Percentiles rank a stretch among this genome's conserved stretches.
Evolutionary conservation across 2,888 invertebrate species (phyloP).

Genomic region (Lottia scabra): DNA sequence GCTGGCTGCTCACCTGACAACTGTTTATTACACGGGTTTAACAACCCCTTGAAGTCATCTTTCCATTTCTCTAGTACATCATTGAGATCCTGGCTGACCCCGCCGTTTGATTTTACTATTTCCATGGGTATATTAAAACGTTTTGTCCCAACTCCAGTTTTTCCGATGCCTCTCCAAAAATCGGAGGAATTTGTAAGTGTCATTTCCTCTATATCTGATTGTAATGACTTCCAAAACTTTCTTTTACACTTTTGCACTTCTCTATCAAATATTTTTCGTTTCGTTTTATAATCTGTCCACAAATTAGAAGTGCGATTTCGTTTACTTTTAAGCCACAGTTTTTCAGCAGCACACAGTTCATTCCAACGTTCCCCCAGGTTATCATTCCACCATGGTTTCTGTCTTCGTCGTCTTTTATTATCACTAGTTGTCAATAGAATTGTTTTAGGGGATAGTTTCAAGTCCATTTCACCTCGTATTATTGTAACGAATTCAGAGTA

Average conservation of each 20-base stretch:
- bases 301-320: neutral
- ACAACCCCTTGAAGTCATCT: neutral
- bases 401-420: neutral
- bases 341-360: too few species aligned
- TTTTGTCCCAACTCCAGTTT: neutral
- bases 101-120: neutral
- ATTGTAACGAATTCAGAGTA: too few species aligned
- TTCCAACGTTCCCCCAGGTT: neutral
- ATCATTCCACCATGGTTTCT: neutral
- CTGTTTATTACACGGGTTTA: too few species aligned
- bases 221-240: neutral
- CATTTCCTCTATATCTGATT: too few species aligned
- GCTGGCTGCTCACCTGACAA: too few species aligned
- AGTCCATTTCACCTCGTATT: too few species aligned
- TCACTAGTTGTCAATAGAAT: too few species aligned
- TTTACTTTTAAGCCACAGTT: neutral
- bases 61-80: neutral
- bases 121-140: neutral
- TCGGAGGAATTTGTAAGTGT: neutral
- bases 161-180: neutral
- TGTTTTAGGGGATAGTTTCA: too few species aligned
- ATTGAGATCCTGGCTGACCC: neutral
- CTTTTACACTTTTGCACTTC: neutral
- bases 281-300: neutral
- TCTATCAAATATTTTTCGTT: neutral